Percentiles rank a stretch among this genome's conserved stretches.
Evolutionary conservation across 2,113 vertebrate genomes (phyloP).

Genomic region (Actinemys pallida): DNA sequence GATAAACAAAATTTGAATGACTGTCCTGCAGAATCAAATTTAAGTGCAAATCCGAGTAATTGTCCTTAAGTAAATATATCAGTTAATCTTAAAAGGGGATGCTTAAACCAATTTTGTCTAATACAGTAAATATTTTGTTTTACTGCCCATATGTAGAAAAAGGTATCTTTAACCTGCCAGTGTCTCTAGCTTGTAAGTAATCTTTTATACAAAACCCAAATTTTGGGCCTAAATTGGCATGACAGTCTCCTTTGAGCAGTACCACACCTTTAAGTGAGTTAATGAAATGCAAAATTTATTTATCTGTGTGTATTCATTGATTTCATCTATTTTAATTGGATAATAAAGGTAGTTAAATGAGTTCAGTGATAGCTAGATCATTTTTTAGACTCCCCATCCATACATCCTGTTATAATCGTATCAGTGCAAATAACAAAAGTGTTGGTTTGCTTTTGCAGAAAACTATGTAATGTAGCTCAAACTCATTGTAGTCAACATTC

Average conservation of each 20-base stretch:
- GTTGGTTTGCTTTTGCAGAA: neutral
- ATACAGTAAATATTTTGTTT: neutral
- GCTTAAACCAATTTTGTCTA: neutral
- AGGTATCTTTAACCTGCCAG: neutral
- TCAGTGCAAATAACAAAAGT: neutral
- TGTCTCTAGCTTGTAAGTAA: neutral
- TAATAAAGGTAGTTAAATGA: neutral
- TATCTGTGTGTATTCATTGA: rapidly evolving
- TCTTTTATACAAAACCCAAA: neutral
- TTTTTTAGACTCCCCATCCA: neutral
- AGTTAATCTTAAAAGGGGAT: neutral
- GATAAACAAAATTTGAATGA: constrained; percentile 61
- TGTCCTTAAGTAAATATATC: neutral
- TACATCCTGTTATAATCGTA: neutral
- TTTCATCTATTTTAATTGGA: neutral
- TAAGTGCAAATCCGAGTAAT: neutral
- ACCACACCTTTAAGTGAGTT: neutral
- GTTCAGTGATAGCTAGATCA: neutral
- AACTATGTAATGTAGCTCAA: neutral
- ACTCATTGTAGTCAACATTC: neutral
- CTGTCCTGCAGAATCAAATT: neutral
- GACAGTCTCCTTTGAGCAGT: neutral
- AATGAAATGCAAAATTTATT: neutral
- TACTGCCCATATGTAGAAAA: neutral
- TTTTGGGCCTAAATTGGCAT: neutral